Base-by-base conservation (phyloP, 2,888 invertebrate genomes). In the Glaucopsyche alexis region DNA sequence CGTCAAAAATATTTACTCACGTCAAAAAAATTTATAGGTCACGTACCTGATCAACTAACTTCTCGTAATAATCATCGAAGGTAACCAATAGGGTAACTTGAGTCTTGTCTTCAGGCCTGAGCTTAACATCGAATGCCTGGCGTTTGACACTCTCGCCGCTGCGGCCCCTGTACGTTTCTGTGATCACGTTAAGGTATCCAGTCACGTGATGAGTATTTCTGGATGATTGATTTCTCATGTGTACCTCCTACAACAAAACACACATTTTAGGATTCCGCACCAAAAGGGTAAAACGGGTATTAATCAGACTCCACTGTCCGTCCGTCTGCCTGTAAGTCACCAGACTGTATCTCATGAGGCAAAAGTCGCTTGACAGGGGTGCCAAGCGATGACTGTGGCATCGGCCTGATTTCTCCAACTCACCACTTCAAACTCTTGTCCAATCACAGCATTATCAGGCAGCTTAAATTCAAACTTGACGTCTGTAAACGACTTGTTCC, bases 401-500 rank as follows among this genome's bases (percentile, higher is more conserved):
- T 29, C 29, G 29, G 4, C 29, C 29, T 40, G 7, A 65, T 7
- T 16, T 2, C 29, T 14, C n/a, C 14, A 9, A 45, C 69, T 69
- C 29, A 69, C 69, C 69, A 69, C 69, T 47, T 47, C 19, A 69
- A 69, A 69, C 7, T 49, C 29, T 49, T 69, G 69, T 69, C 69
- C 69, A 4, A 69, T 47, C 14, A 69, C 29, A 19, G 49, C 49
- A 49, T 69, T 29, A 11, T 49, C 69, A 6, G 7, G 2, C 49
- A 29, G 6, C 49, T 69, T 13, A 7, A 69, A 7, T 7, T 69
- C 14, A 29, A 69, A 49, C 14, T 49, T 47, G 14, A 69, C 49
- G 13, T 69, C 69, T 11, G 9, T 47, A 42, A 65, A 65, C 14
- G 29, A 19, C 9, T 49, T 19, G 19, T 14, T 47, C 2, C 16